Evolutionary conservation across 2,888 invertebrate species (phyloP).

Genomic region (Ischnus inquisitorius): DNA sequence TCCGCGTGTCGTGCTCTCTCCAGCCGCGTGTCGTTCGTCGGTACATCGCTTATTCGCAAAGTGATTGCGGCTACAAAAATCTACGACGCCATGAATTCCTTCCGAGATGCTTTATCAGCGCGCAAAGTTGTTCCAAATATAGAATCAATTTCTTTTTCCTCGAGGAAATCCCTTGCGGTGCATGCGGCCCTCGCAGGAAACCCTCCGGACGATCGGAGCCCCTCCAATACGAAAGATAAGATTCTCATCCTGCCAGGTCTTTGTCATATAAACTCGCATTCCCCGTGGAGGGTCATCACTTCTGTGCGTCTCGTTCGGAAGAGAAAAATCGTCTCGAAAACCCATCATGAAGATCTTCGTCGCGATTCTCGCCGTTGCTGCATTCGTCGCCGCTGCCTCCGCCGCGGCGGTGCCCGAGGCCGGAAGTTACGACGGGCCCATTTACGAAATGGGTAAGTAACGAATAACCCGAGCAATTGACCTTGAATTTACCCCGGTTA

Average conservation of each 20-base stretch:
- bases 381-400: slow-evolving; percentile 41
- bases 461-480: too few relatives aligned
- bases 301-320: neutral
- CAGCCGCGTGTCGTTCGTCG: too few relatives aligned
- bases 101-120: neutral
- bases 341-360: slow-evolving; percentile 61
- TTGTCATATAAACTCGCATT: neutral
- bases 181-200: neutral
- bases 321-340: neutral
- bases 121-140: neutral
- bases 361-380: slow-evolving; percentile 47
- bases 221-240: neutral
- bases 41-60: too few relatives aligned
- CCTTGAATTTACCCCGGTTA: neutral
- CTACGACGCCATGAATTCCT: neutral
- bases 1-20: too few relatives aligned
- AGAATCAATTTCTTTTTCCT: neutral
- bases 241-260: neutral
- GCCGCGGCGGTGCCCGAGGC: slow-evolving; percentile 50
- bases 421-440: slow-evolving; percentile 50
- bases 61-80: too few relatives aligned
- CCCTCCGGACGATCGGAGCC: neutral
- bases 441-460: slow-evolving; percentile 49
- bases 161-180: neutral
- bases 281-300: neutral